Evolutionary conservation across 2,888 invertebrate genomes (phyloP), one percentile per base, ranked within the genome.

Genomic region (Ashinkailepas kermadecensis): DNA sequence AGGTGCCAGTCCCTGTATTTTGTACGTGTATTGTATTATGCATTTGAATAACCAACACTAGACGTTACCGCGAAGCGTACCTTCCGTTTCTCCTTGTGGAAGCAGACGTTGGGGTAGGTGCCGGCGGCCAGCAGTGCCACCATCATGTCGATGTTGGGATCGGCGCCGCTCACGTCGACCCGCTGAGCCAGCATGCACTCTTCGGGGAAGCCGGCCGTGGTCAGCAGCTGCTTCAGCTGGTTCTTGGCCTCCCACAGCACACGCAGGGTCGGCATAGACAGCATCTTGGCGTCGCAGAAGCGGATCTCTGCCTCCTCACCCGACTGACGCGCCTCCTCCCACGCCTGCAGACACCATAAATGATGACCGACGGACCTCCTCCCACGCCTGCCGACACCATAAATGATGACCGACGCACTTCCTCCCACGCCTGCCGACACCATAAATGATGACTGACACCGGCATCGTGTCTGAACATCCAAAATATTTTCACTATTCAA

Each of bases 31-130:
- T 39, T 39, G 39, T 39, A 39, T 39, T 39, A 39, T 4, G 39
- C 39, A 39, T 39, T 39, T 39, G 39, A 39, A 39, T 39, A 39
- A 39, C 39, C 39, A 1, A 6, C 64, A 2, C 64, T 9, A n/a
- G 21, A 0, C 4, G 62, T 18, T 18, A 21, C 18, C 9, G 23
- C 12, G 15, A 10, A 21, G 13, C 81, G n/a, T 84, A 92, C 94
- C 89, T 97, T 97, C 82, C 99, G 91, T 87, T 98, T 99, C 83
- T 97, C 97, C 87, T 95, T 96, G 87, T 97, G 96, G 86, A 92
- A 93, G 86, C 97, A 97, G 6, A 99, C 96, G 88, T 99, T 99
- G 0, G 99, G 99, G 88, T 99, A 99, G 0, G 97, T 90, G 0
- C 98, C 99, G 90, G 95, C 92, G 84, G 94, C 93, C 86, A 99